phyloP scores from a whole-genome alignment of 1,140 invertebrate genomes.

The Ceratina australensis region DNA sequence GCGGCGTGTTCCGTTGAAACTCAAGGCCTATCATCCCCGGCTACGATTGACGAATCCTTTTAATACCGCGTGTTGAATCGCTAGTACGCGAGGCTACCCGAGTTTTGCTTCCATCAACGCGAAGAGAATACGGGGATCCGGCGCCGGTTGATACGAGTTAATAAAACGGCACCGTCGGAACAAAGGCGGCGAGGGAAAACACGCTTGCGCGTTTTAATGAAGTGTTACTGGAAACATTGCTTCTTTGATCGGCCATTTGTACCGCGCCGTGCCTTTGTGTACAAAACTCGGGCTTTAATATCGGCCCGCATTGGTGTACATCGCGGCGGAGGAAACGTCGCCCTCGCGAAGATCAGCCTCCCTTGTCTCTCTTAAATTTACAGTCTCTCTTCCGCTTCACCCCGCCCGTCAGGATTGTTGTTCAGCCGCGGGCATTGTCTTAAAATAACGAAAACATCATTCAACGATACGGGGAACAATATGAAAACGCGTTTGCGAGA shows the following conservation, averaged over 20 bases:
- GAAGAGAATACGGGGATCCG: not conserved
- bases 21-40: conserved; percentile 15
- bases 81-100: too few species aligned
- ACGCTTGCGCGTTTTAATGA: conserved; percentile 41
- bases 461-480: not conserved
- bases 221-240: conserved; percentile 46
- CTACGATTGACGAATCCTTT: conserved; percentile 12
- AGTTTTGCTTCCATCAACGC: not conserved
- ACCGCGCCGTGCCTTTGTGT: conserved; percentile 41
- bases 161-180: not conserved
- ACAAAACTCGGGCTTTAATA: conserved; percentile 34
- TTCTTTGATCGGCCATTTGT: conserved; percentile 45
- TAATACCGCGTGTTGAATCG: not conserved
- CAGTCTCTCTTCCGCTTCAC: not conserved
- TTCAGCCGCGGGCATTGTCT: conserved; percentile 1
- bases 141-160: too few species aligned
- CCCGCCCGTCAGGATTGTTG: not conserved
- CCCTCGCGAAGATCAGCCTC: not conserved
- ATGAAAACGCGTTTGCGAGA: too few species aligned
- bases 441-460: conserved; percentile 8
- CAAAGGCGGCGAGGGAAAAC: not conserved
- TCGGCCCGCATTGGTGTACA: conserved; percentile 12
- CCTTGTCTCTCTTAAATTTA: not conserved
- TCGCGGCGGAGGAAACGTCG: not conserved
- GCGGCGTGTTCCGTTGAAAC: conserved; percentile 32